A percentile compares a stretch with the other conserved stretches of the same genome.
These are phyloP conservation scores for Anthonomus grandis DNA, from an alignment of 1,140 invertebrate species.

Conservation along the genomic window DNA sequence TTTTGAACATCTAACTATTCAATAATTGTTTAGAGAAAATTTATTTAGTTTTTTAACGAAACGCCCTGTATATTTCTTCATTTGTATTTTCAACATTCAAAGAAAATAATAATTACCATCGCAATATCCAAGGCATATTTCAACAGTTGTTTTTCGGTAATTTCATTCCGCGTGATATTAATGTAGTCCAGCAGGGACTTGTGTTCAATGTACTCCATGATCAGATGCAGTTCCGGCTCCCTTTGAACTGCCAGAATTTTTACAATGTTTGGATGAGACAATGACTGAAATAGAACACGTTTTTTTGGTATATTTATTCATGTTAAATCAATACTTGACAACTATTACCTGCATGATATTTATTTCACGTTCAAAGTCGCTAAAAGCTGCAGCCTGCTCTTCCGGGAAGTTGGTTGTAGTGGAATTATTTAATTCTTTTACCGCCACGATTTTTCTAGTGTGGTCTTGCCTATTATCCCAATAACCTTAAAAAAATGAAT, in stretches of 20 bases:
- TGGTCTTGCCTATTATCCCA: slow-evolving; percentile 52
- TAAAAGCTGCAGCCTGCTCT: slow-evolving; percentile 35
- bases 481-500: slow-evolving; percentile 43
- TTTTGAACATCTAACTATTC: no score
- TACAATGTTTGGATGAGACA: slow-evolving; percentile 84
- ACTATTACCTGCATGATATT: slow-evolving; percentile 68
- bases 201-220: slow-evolving; percentile 85
- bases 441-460: slow-evolving; percentile 59
- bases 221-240: slow-evolving; percentile 71
- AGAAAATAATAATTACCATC: no score
- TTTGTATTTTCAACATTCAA: no score
- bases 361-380: slow-evolving; percentile 70
- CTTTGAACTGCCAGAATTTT: slow-evolving; percentile 78
- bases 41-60: no score
- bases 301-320: slow-evolving; percentile 3
- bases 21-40: no score
- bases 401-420: slow-evolving; percentile 41
- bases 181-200: slow-evolving; percentile 79
- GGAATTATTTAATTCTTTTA: slow-evolving; percentile 65
- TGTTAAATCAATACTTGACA: not conserved
- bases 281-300: slow-evolving; percentile 50
- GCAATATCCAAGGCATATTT: slow-evolving; percentile 79
- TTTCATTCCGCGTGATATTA: slow-evolving; percentile 62
- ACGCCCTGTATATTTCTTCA: no score
- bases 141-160: slow-evolving; percentile 62